Evolutionary conservation across 2,113 vertebrate species (phyloP).

Genomic region (Varanus salvator): DNA sequence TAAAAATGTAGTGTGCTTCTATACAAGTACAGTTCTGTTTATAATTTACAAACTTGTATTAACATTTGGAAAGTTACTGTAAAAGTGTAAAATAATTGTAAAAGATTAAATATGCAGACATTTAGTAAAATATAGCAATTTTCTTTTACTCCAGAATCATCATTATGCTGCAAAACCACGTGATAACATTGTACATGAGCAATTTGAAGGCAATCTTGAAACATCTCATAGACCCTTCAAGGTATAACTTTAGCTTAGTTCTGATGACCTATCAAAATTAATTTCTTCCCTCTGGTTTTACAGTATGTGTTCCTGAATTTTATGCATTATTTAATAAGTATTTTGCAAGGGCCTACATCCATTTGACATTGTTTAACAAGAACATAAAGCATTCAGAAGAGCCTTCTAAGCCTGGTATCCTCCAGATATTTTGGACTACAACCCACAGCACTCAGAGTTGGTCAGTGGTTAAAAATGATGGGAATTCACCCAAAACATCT

Average conservation of each 20-base stretch:
- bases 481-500: background rate
- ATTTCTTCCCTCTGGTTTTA: background rate
- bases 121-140: slow-evolving; percentile 27
- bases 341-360: too few relatives aligned
- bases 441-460: background rate
- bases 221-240: slow-evolving; percentile 70
- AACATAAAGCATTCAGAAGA: background rate
- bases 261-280: slow-evolving; percentile 8
- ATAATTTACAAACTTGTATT: background rate
- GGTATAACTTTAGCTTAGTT: slow-evolving; percentile 58
- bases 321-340: background rate
- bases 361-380: background rate
- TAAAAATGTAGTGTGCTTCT: background rate
- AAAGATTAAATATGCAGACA: background rate
- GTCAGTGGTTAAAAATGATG: background rate
- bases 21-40: background rate
- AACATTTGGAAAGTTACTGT: background rate
- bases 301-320: background rate
- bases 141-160: slow-evolving; percentile 68
- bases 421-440: background rate
- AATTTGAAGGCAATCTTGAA: slow-evolving; percentile 63
- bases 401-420: background rate
- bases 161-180: slow-evolving; percentile 67
- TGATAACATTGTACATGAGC: slow-evolving; percentile 54
- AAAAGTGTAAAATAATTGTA: background rate